Evolutionary conservation across 2,797 vertebrate species (phyloP).

Genomic region (Poecilia gillii): DNA sequence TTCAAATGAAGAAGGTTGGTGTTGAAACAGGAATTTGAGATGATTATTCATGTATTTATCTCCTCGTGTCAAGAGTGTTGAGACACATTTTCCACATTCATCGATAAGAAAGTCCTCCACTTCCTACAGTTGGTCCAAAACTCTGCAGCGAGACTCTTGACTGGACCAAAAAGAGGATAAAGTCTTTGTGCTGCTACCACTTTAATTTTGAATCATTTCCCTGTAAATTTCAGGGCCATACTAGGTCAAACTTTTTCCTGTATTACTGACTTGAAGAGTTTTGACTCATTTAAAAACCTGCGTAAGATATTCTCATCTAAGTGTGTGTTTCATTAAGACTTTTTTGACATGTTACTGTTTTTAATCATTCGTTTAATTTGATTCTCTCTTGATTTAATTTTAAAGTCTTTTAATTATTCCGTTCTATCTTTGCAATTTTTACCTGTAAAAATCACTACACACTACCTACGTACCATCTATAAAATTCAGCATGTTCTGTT

Average conservation of each 20-base stretch:
- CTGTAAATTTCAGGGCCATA: background rate
- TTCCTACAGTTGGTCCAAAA: background rate
- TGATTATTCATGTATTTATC: background rate
- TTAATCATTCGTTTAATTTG: background rate
- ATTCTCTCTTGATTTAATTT: background rate
- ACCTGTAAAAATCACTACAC: background rate
- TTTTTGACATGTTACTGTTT: background rate
- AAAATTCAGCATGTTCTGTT: background rate
- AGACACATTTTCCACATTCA: background rate
- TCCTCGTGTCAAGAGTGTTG: background rate
- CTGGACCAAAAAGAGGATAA: background rate
- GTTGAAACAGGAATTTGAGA: background rate
- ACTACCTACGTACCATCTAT: background rate
- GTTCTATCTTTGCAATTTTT: background rate
- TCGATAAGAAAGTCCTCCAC: background rate
- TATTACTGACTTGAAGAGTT: background rate
- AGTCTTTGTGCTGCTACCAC: background rate
- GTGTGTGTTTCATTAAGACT: background rate
- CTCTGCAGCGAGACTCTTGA: background rate
- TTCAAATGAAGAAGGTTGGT: background rate
- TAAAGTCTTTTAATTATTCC: background rate
- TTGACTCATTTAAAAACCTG: background rate
- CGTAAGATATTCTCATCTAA: background rate
- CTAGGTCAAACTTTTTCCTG: background rate
- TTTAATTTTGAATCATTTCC: background rate